These are phyloP conservation scores for Calephelis perditalis DNA, from an alignment of 2,888 invertebrate species.

Conservation along the genomic window DNA sequence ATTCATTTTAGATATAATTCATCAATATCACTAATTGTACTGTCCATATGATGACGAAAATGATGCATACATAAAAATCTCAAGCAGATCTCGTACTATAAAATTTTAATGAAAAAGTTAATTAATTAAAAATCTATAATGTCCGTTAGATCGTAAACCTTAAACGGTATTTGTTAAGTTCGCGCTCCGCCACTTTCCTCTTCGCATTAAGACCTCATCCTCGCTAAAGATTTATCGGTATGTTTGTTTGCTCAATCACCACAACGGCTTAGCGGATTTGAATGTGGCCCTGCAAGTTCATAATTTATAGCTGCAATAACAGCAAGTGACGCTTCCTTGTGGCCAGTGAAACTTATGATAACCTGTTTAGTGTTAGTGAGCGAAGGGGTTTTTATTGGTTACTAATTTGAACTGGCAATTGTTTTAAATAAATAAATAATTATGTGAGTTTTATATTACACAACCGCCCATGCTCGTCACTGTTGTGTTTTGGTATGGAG, in stretches of 20 bases:
- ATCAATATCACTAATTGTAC: too few relatives aligned
- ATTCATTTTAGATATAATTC: too few relatives aligned
- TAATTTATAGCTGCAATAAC: constrained; percentile 6
- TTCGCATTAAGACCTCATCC: constrained; percentile 7
- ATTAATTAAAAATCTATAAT: neutral
- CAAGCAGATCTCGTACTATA: too few relatives aligned
- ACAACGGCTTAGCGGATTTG: constrained; percentile 12
- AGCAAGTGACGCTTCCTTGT: constrained; percentile 7
- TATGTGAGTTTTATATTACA: too few relatives aligned
- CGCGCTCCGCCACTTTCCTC: constrained; percentile 2
- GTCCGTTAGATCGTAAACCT: neutral
- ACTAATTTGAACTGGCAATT: too few relatives aligned
- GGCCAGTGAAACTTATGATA: constrained; percentile 2
- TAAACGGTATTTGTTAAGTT: neutral
- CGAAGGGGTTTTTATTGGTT: too few relatives aligned
- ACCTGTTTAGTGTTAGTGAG: neutral
- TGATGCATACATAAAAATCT: too few relatives aligned
- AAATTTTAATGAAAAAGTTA: neutral
- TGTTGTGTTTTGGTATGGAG: too few relatives aligned
- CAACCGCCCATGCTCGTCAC: too few relatives aligned
- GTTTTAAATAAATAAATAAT: too few relatives aligned
- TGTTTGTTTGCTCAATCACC: constrained; percentile 9
- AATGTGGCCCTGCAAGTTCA: constrained; percentile 7
- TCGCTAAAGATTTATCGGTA: constrained; percentile 4
- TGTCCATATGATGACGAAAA: too few relatives aligned